These are phyloP conservation scores for Rhincodon typus DNA, from an alignment of 2,797 vertebrate species.

Conservation along the genomic window DNA sequence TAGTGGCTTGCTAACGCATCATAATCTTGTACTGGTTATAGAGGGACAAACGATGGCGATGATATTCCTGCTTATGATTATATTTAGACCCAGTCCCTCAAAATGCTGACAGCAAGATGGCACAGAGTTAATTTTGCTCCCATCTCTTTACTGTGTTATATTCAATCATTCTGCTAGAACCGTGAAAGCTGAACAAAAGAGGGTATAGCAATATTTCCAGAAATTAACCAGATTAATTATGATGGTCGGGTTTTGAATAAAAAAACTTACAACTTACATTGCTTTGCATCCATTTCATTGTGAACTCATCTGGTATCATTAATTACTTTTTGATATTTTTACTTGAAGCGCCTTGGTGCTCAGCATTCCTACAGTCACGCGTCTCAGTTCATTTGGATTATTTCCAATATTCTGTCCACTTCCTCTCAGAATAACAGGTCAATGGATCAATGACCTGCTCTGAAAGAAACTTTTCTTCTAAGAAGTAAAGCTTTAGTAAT, in stretches of 20 bases:
- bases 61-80: not conserved
- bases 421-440: not conserved
- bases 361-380: not conserved
- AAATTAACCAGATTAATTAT: not conserved
- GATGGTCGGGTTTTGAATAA: not conserved
- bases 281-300: not conserved
- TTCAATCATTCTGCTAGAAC: not conserved
- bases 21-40: not conserved
- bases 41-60: not conserved
- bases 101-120: not conserved
- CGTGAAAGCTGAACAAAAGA: not conserved
- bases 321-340: not conserved
- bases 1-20: not conserved
- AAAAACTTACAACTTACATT: not conserved
- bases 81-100: not conserved
- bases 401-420: not conserved
- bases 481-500: not conserved
- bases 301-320: not conserved
- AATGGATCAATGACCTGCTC: not conserved
- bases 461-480: not conserved
- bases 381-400: slow-evolving; percentile 1
- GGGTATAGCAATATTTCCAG: not conserved
- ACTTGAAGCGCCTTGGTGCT: not conserved
- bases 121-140: not conserved
- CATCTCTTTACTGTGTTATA: not conserved